Base-by-base conservation (phyloP, 2,113 vertebrate species). In the Mirza zaza region DNA sequence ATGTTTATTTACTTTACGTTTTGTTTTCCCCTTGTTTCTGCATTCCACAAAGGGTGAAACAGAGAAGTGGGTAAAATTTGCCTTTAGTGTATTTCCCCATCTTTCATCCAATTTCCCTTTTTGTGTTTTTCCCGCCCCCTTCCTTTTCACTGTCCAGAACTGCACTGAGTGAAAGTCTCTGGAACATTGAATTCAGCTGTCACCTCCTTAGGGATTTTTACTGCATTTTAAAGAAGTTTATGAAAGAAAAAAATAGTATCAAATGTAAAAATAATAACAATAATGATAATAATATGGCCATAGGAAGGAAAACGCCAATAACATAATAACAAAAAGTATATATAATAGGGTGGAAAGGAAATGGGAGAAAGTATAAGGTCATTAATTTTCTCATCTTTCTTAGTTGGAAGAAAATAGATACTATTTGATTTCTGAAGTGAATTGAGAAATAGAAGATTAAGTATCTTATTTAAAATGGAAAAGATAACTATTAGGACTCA, bases 301-400 rank as follows among this genome's bases (percentile, higher is more conserved):
- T 10, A 87, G 68, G 67, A 80, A 95, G 45, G 27, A 68, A 92
- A 92, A 83, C 18, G 34, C 6, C 52, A 75, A 20, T 25, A 39
- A 27, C 42, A 39, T 42, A 85, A 21, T 76, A 79, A 80, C 17
- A 89, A 50, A 88, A 91, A 25, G 11, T 65, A 8, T 81, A 10
- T 86, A 48, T 48, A 48, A 50, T 3, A 50, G 48, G 70, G 68
- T 42, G 20, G 57, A 57, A 86, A 92, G n/a, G 12, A 82, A 81
- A 52, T 6, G 25, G 27, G 11, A 34, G 3, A 4, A 90, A 75
- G 55, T 20, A 29, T 29, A 81, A 91, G 7, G 57, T 87, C 34
- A n/a, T 88, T 93, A 36, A 17, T 63, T 93, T 96, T 87, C 57
- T 96, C 23, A 85, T 48, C 59, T 88, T 90, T 88, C 27, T 87